Percentiles rank a stretch among this genome's conserved stretches.
These are phyloP conservation scores for Drosophila maculinotata DNA, from an alignment of 2,888 invertebrate species.

Conservation along the genomic window DNA sequence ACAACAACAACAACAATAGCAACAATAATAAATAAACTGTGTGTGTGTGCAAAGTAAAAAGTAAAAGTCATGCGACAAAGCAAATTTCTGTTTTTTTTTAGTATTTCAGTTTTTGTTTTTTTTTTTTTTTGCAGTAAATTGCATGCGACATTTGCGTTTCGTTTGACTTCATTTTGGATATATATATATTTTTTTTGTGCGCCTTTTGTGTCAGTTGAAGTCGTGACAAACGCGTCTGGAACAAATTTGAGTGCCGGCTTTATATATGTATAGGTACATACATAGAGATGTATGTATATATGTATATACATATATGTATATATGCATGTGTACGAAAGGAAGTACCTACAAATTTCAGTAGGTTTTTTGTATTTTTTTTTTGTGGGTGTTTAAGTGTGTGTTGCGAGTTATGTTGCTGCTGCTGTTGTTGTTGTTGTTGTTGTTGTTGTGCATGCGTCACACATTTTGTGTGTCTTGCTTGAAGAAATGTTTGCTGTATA, in stretches of 20 bases:
- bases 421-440: not conserved
- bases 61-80: conserved; percentile 72
- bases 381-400: conserved; percentile 44
- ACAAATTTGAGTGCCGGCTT: conserved; percentile 51
- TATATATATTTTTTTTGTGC: conserved; percentile 14
- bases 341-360: conserved; percentile 18
- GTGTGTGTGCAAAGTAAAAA: conserved; percentile 43
- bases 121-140: conserved; percentile 67
- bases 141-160: conserved; percentile 65
- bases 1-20: conserved; percentile 22
- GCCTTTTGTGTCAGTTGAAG: conserved; percentile 60
- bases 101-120: conserved; percentile 1
- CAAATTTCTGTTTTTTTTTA: conserved; percentile 23
- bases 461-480: conserved; percentile 11
- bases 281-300: conserved; percentile 13
- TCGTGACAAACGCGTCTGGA: conserved; percentile 74
- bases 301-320: conserved; percentile 14
- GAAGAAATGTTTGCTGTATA: conserved; percentile 43
- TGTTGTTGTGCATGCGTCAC: conserved; percentile 38
- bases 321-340: conserved; percentile 7
- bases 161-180: conserved; percentile 24
- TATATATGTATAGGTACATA: conserved; percentile 16
- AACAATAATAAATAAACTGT: conserved; percentile 46
- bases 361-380: conserved; percentile 1
- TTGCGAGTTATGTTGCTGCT: not conserved